phyloP scores from a whole-genome alignment of 2,113 vertebrate species.

The Melanostigma gelatinosum region DNA sequence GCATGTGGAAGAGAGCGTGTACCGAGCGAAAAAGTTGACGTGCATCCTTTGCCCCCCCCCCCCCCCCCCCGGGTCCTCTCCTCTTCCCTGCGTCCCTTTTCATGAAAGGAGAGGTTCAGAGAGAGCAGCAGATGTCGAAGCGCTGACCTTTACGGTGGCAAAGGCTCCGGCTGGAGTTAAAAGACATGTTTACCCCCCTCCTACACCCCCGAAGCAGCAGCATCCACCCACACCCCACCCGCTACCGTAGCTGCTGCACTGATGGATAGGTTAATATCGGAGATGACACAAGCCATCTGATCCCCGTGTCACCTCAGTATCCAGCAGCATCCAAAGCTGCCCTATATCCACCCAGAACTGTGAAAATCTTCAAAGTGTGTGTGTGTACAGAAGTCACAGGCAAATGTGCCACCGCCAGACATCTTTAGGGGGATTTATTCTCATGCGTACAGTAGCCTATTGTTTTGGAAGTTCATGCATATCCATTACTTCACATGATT shows the following conservation, averaged over 20 bases:
- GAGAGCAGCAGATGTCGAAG: slow-evolving; percentile 80
- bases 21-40: slow-evolving; percentile 43
- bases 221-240: not conserved
- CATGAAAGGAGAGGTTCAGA: slow-evolving; percentile 79
- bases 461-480: slow-evolving; percentile 70
- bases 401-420: slow-evolving; percentile 52
- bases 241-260: slow-evolving; percentile 16
- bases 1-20: slow-evolving; percentile 9
- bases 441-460: slow-evolving; percentile 67
- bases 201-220: slow-evolving; percentile 32
- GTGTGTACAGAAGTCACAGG: slow-evolving; percentile 49
- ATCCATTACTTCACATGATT: slow-evolving; percentile 69
- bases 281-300: slow-evolving; percentile 58
- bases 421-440: slow-evolving; percentile 60
- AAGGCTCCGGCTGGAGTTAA: slow-evolving; percentile 71
- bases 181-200: slow-evolving; percentile 53
- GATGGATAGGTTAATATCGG: slow-evolving; percentile 54
- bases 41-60: slow-evolving; percentile 36
- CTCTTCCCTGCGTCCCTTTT: slow-evolving; percentile 74
- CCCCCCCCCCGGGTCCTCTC: slow-evolving; percentile 77
- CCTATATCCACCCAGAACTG: slow-evolving; percentile 46
- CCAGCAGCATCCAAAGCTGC: slow-evolving; percentile 42
- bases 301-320: slow-evolving; percentile 52
- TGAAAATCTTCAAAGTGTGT: slow-evolving; percentile 66
- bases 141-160: slow-evolving; percentile 80